phyloP scores from a whole-genome alignment of 1,140 invertebrate genomes.

The Notospermus geniculatus region DNA sequence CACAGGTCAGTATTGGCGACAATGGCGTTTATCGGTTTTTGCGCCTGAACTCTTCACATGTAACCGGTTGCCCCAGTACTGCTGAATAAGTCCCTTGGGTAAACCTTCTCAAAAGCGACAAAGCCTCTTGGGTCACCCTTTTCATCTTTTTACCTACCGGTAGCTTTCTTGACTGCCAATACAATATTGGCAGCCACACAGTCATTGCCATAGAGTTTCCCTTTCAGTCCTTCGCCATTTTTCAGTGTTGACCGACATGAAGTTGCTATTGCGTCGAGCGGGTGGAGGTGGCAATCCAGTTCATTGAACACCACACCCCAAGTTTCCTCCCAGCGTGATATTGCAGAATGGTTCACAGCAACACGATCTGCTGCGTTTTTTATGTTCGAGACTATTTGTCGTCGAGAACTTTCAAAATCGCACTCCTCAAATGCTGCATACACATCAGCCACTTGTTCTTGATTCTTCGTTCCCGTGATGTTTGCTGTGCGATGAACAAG shows the following conservation, averaged over 20 bases:
- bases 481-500: no score
- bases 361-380: constrained; percentile 12
- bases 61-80: constrained; percentile 21
- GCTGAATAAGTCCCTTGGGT: constrained; percentile 5
- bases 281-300: constrained; percentile 17
- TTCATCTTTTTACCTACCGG: constrained; percentile 20
- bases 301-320: constrained; percentile 7
- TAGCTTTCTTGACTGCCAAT: constrained; percentile 20
- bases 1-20: no score
- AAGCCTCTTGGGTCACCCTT: constrained; percentile 22
- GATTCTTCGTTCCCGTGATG: no score
- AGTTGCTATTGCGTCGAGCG: constrained; percentile 13
- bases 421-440: neutral
- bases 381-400: constrained; percentile 13
- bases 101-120: constrained; percentile 10
- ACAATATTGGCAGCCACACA: constrained; percentile 17
- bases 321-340: constrained; percentile 4
- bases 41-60: no score
- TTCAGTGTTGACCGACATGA: constrained; percentile 1
- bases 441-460: no score
- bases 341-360: constrained; percentile 13
- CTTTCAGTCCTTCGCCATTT: constrained; percentile 8
- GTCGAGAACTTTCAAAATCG: constrained; percentile 9
- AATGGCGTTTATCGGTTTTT: no score
- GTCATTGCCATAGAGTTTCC: constrained; percentile 7